Evolutionary conservation across 2,797 vertebrate genomes (phyloP).

Genomic region (Centroberyx gerrardi): DNA sequence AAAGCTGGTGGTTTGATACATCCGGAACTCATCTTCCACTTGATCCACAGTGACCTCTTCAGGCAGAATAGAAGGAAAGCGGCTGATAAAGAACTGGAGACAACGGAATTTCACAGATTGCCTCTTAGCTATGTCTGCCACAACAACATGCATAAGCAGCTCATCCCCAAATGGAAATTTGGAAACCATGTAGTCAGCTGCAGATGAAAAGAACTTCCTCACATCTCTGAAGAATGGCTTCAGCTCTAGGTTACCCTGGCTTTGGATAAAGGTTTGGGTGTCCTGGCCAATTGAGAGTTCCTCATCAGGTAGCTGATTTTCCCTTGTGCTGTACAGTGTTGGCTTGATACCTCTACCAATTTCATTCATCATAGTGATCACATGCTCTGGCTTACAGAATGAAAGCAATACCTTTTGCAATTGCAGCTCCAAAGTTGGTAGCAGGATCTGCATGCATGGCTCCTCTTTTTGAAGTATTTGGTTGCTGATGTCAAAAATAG

Average conservation of each 20-base stretch:
- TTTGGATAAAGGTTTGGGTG: constrained; percentile 8
- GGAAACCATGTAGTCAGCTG: constrained; percentile 21
- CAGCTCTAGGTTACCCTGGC: not conserved
- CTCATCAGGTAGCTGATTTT: constrained; percentile 20
- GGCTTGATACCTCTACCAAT: constrained; percentile 13
- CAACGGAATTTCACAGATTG: not conserved
- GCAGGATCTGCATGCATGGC: constrained; percentile 4
- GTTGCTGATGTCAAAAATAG: constrained; percentile 8
- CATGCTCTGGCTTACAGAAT: constrained; percentile 8
- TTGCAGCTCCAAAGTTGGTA: constrained; percentile 6
- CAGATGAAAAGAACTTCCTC: constrained; percentile 7
- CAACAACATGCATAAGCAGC: constrained; percentile 17
- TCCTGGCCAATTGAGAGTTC: constrained; percentile 25
- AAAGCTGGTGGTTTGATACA: constrained; percentile 16
- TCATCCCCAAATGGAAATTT: constrained; percentile 20
- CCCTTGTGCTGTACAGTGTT: constrained; percentile 3
- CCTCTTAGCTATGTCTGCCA: constrained; percentile 13
- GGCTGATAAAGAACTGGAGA: not conserved
- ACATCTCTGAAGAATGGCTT: constrained; percentile 22
- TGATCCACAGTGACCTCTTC: constrained; percentile 6
- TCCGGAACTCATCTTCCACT: constrained; percentile 12
- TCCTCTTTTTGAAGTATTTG: constrained; percentile 16
- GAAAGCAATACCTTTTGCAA: constrained; percentile 4
- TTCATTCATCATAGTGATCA: constrained; percentile 16
- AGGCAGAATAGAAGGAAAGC: constrained; percentile 18